These are phyloP conservation scores for Psococerastis gibbosa DNA, from an alignment of 2,888 invertebrate species.

Conservation along the genomic window DNA sequence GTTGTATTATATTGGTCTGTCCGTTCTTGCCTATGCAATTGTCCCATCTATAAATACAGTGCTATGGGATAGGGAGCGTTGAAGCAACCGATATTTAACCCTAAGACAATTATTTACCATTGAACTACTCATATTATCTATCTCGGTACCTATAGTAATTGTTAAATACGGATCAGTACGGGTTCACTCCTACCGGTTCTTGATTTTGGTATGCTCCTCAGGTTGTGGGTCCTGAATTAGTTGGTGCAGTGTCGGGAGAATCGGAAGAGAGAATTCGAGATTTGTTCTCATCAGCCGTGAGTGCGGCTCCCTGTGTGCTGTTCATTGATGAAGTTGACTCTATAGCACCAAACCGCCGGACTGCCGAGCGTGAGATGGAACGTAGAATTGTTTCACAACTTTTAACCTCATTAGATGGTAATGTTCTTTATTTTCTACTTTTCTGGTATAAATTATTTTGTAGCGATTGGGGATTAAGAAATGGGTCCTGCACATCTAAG, in stretches of 20 bases:
- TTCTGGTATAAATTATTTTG: neutral
- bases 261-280: slow-evolving; percentile 85
- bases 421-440: slow-evolving; percentile 17
- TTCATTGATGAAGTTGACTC: slow-evolving; percentile 96
- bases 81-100: too few species aligned
- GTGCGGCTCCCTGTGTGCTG: slow-evolving; percentile 58
- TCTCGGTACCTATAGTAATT: too few species aligned
- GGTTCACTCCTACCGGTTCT: too few species aligned
- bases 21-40: too few species aligned
- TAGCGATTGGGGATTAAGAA: neutral
- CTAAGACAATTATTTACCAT: too few species aligned
- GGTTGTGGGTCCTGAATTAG: slow-evolving; percentile 78
- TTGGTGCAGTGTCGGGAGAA: slow-evolving; percentile 89
- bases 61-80: too few species aligned
- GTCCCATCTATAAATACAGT: too few species aligned
- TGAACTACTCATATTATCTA: too few species aligned
- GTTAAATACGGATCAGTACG: too few species aligned
- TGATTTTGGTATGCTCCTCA: too few species aligned
- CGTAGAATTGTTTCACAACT: slow-evolving; percentile 86
- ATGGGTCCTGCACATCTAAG: too few species aligned
- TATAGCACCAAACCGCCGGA: slow-evolving; percentile 77
- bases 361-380: slow-evolving; percentile 91
- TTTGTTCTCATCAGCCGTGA: slow-evolving; percentile 66
- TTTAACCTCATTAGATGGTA: slow-evolving; percentile 71
- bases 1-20: too few species aligned